A percentile compares a stretch with the other conserved stretches of the same genome.
These are phyloP conservation scores for Rhynchomys soricoides DNA, from an alignment of 2,113 vertebrate species.

Conservation along the genomic window DNA sequence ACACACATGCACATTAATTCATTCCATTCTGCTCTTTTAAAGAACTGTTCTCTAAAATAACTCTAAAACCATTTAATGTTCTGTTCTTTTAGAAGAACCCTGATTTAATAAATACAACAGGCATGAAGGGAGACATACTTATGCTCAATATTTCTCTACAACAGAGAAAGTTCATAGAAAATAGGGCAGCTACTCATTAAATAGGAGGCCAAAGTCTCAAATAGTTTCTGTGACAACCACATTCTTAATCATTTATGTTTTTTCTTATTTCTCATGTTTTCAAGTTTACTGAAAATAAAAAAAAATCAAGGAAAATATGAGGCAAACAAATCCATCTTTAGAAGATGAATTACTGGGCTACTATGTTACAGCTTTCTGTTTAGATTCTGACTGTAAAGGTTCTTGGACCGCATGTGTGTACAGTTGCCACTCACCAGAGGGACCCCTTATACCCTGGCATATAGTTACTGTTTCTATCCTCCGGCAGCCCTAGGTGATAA, in stretches of 20 bases:
- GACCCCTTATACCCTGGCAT: background rate
- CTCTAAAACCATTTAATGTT: background rate
- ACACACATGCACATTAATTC: background rate
- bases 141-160: background rate
- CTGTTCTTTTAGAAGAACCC: background rate
- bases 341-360: background rate
- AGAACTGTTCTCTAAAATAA: background rate
- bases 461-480: background rate
- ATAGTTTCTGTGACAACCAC: background rate
- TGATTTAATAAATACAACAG: background rate
- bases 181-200: background rate
- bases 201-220: background rate
- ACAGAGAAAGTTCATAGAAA: background rate
- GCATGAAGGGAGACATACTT: background rate
- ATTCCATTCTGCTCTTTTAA: background rate
- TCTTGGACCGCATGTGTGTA: background rate
- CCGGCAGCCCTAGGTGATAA: background rate
- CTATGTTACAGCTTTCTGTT: background rate
- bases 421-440: background rate
- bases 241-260: background rate
- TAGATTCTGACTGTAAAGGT: background rate
- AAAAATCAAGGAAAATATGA: background rate
- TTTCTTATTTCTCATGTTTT: background rate
- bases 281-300: slow-evolving; percentile 10
- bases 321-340: background rate